These are phyloP conservation scores for Steatocranus sp. DNA, from an alignment of 2,797 vertebrate genomes.

Conservation along the genomic window DNA sequence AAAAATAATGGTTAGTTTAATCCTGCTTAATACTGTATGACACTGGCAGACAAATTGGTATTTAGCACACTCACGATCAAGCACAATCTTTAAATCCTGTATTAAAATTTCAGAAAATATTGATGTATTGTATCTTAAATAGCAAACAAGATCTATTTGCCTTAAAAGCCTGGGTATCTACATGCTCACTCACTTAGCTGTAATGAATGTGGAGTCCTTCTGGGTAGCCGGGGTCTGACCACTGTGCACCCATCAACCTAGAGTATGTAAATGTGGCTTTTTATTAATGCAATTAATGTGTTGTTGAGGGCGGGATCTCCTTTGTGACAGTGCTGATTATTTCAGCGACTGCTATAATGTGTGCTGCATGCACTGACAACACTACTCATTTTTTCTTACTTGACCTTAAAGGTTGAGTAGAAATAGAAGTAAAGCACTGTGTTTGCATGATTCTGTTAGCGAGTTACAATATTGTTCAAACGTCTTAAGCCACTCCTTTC, in stretches of 20 bases:
- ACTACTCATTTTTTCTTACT: not conserved
- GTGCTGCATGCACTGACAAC: constrained; percentile 16
- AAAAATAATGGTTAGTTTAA: not conserved
- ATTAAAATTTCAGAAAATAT: not conserved
- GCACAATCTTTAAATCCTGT: not conserved
- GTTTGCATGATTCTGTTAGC: not conserved
- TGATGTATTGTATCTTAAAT: constrained; percentile 13
- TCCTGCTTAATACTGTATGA: not conserved
- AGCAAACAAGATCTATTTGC: not conserved
- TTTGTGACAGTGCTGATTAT: constrained; percentile 54
- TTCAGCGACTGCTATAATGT: constrained; percentile 10
- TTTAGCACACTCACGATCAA: not conserved
- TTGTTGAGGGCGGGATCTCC: constrained; percentile 47
- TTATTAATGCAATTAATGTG: constrained; percentile 58
- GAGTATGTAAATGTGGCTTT: constrained; percentile 55
- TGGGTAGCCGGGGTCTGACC: constrained; percentile 12
- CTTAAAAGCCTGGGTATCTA: not conserved
- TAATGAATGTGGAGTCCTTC: constrained; percentile 15
- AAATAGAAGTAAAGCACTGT: not conserved
- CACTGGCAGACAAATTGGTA: not conserved
- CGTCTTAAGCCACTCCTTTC: not conserved
- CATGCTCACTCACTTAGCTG: not conserved
- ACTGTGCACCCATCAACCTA: constrained; percentile 42
- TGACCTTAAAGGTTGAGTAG: not conserved
- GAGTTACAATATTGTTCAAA: not conserved